Percentiles rank a stretch among this genome's conserved stretches.
phyloP scores from a whole-genome alignment of 2,113 vertebrate genomes.

The Eolophus roseicapilla region DNA sequence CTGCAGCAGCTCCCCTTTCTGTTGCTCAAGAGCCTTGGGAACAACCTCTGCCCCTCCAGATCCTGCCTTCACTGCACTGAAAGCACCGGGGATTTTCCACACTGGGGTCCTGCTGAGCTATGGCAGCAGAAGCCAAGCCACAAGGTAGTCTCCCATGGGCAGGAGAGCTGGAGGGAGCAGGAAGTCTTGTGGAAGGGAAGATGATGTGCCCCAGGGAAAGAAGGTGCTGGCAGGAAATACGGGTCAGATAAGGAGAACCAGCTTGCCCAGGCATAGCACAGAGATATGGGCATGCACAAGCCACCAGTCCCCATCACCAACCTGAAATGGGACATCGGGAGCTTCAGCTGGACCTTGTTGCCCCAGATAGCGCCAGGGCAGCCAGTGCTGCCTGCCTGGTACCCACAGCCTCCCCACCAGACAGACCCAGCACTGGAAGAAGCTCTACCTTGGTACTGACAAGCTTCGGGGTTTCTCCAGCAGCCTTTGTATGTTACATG shows the following conservation, averaged over 20 bases:
- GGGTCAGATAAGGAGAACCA: neutral
- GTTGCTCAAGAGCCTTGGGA: slow-evolving; percentile 47
- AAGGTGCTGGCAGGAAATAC: neutral
- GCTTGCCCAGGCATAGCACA: neutral
- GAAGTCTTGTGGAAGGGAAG: neutral
- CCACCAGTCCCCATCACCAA: neutral
- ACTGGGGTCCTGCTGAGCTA: neutral
- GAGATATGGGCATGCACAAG: fast-evolving
- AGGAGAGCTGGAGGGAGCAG: neutral
- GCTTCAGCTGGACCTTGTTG: neutral
- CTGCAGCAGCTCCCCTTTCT: neutral
- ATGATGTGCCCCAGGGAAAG: neutral
- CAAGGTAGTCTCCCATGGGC: neutral
- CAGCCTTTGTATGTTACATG: too few species aligned
- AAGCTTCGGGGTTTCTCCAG: neutral
- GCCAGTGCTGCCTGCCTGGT: neutral
- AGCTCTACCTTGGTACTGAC: neutral
- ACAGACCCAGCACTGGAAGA: fast-evolving
- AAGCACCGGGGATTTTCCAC: slow-evolving; percentile 26
- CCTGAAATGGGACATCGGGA: neutral
- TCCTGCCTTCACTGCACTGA: neutral
- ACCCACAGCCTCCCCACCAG: neutral
- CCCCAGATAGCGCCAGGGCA: neutral
- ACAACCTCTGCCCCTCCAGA: slow-evolving; percentile 20
- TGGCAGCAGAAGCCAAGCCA: neutral